These are phyloP conservation scores for Brachypterus glaber DNA, from an alignment of 2,888 invertebrate species.

Conservation along the genomic window DNA sequence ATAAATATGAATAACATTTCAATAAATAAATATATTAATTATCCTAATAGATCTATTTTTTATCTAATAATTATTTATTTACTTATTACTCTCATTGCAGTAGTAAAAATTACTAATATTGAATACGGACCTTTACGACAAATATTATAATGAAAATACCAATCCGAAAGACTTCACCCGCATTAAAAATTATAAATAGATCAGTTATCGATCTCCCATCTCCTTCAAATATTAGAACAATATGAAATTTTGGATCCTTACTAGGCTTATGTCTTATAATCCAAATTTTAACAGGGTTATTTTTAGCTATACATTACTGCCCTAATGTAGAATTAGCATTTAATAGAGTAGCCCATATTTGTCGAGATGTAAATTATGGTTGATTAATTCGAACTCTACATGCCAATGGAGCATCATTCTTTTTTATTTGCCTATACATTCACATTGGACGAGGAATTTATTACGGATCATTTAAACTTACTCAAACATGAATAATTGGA, in stretches of 20 bases:
- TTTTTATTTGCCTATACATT: constrained; percentile 64
- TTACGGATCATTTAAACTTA: constrained; percentile 41
- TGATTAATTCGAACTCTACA: constrained; percentile 55
- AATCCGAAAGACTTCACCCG: constrained; percentile 42
- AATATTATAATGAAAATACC: constrained; percentile 43
- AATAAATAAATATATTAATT: constrained; percentile 48
- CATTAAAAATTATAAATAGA: constrained; percentile 51
- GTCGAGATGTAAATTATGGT: too few relatives aligned
- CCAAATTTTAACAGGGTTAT: constrained; percentile 60
- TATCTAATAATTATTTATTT: constrained; percentile 50
- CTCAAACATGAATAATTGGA: constrained; percentile 54
- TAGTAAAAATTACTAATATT: constrained; percentile 51
- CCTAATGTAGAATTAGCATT: constrained; percentile 55
- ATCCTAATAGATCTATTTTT: constrained; percentile 43
- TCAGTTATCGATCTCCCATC: constrained; percentile 52
- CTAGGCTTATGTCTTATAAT: constrained; percentile 53
- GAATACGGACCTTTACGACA: constrained; percentile 47
- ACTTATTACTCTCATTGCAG: constrained; percentile 49
- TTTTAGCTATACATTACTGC: constrained; percentile 61
- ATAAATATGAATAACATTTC: too few relatives aligned
- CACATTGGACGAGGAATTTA: constrained; percentile 57
- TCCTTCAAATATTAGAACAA: constrained; percentile 50
- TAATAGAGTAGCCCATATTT: constrained; percentile 57
- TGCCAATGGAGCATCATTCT: constrained; percentile 63
- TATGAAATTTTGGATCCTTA: constrained; percentile 63